A percentile compares a stretch with the other conserved stretches of the same genome.
Conservation (phyloP, 2,797 vertebrate species). For the Tokudaia tokunoshimensis region DNA sequence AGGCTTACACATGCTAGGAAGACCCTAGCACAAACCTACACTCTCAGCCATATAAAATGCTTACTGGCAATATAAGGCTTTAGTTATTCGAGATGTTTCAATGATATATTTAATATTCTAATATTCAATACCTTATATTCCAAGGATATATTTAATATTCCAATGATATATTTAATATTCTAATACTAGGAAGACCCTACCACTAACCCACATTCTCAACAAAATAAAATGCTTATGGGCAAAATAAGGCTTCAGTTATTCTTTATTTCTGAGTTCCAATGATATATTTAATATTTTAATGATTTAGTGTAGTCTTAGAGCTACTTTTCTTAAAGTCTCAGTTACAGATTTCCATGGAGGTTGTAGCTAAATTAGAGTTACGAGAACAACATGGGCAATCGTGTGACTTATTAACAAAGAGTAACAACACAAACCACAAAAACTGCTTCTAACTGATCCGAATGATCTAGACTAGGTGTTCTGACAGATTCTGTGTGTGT, state of each 20-base stretch:
- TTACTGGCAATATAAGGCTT: not conserved
- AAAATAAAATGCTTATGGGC: not conserved
- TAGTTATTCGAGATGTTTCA: not conserved
- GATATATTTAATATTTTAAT: constrained; percentile 24
- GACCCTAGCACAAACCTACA: no score
- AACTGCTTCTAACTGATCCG: constrained; percentile 24
- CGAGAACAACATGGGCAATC: not conserved
- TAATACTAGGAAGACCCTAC: not conserved
- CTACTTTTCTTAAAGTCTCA: constrained; percentile 33
- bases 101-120: constrained; percentile 28
- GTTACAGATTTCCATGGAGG: not conserved
- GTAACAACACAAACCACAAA: not conserved
- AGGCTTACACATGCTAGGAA: not conserved
- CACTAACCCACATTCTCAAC: not conserved
- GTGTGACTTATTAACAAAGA: not conserved
- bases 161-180: not conserved
- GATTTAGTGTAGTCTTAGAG: not conserved
- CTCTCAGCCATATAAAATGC: not conserved
- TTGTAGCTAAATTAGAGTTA: not conserved
- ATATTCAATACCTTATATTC: not conserved
- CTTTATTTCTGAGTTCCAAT: not conserved
- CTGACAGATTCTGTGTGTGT: not conserved
- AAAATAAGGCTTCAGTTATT: constrained; percentile 19
- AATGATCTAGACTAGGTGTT: constrained; percentile 21
- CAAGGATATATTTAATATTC: not conserved